Evolutionary conservation across 2,113 vertebrate species (phyloP), one percentile per base, ranked within the genome.

Genomic region (Collichthys lucidus): DNA sequence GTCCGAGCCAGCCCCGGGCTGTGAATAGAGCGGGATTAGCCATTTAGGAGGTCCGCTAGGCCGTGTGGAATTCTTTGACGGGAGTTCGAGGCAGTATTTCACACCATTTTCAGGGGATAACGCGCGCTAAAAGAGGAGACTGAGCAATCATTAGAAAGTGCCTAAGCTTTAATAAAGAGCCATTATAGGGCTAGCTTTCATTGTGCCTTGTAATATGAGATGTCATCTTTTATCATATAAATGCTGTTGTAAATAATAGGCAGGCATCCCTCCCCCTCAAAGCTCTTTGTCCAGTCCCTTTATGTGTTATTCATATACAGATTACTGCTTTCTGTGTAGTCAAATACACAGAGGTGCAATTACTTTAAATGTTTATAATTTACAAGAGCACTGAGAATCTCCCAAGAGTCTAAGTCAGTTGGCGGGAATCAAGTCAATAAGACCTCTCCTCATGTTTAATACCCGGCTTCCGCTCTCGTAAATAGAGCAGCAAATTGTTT

Each of bases 1-100:
- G 85, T 81, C 74, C 52, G 62, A 88, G 84, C 84, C n/a, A n/a
- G n/a, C 53, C 74, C 0, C 0, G 60, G 62, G 42, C 80, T 82
- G 68, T 91, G 90, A 92, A 90, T 89, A 80, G 87, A 87, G 76
- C 62, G 16, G 88, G 86, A 92, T 91, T 89, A 91, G 83, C 53
- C 69, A 46, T 88, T 92, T 71, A 86, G 50, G 77, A 82, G 87
- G 80, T 77, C 56, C 49, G 68, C 73, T 53, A 14, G 82, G 71
- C 61, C 64, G 35, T 19, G 72, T 74, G 70, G 68, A 84, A 79
- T 78, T 68, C 73, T 76, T 74, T 81, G 74, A 85, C 55, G 19
- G 0, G 20, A 64, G 57, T 68, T 57, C 9, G 44, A 65, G 69
- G 70, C 66, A 9, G 75, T 0, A 10, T 83, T 77, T 83, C 15